Evolutionary conservation across 2,113 vertebrate species (phyloP).

Genomic region (Origma solitaria): DNA sequence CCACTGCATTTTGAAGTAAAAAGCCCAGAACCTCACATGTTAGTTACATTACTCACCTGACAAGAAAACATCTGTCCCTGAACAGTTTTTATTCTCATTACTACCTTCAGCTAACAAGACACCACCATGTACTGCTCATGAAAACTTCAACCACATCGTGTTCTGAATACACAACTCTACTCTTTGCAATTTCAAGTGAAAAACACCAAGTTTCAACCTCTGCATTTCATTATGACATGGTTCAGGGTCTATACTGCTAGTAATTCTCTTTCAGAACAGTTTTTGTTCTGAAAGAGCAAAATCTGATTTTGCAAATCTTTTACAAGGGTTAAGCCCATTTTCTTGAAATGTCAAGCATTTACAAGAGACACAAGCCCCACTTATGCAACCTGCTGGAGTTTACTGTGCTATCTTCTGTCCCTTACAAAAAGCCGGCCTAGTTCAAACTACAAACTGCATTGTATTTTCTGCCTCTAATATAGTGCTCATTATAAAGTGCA

Average conservation of each 20-base stretch:
- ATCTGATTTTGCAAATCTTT: neutral
- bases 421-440: neutral
- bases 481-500: neutral
- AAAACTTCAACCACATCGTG: neutral
- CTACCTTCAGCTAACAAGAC: neutral
- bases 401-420: neutral
- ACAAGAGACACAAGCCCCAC: neutral
- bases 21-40: neutral
- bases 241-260: neutral
- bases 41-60: neutral
- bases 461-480: neutral
- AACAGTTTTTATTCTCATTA: neutral
- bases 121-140: rapidly evolving
- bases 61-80: neutral
- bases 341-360: neutral
- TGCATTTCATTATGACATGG: neutral
- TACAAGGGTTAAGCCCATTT: neutral
- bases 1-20: neutral
- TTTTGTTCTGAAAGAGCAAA: no score
- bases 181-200: neutral
- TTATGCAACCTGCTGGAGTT: neutral
- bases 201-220: neutral
- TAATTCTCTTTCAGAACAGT: neutral
- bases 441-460: neutral
- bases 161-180: neutral